These are phyloP conservation scores for Oncorhynchus nerka DNA, from an alignment of 2,113 vertebrate genomes.

Conservation along the genomic window DNA sequence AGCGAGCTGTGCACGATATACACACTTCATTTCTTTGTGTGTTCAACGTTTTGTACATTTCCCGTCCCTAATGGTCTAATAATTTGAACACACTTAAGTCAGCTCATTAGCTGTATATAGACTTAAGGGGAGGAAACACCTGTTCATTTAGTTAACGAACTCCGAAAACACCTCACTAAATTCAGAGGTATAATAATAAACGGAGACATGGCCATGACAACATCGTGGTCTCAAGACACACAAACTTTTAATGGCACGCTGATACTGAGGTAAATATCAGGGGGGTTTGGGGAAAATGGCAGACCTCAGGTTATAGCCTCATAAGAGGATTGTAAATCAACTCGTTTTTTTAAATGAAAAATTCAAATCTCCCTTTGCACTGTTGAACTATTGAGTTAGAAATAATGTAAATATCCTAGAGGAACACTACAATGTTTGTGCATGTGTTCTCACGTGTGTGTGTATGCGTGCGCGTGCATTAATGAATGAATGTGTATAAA, in stretches of 20 bases:
- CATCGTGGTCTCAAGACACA: slow-evolving; percentile 48
- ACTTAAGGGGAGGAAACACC: slow-evolving; percentile 67
- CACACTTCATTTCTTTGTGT: slow-evolving; percentile 63
- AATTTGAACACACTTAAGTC: slow-evolving; percentile 69
- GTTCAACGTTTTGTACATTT: slow-evolving; percentile 63
- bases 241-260: slow-evolving; percentile 54
- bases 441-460: slow-evolving; percentile 22
- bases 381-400: slow-evolving; percentile 28
- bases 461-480: background rate
- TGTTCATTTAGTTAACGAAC: slow-evolving; percentile 69
- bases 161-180: slow-evolving; percentile 49
- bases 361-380: slow-evolving; percentile 48
- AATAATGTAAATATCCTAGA: slow-evolving; percentile 52
- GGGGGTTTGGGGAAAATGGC: slow-evolving; percentile 48
- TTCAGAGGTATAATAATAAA: slow-evolving; percentile 65
- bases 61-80: slow-evolving; percentile 72
- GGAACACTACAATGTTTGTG: slow-evolving; percentile 56
- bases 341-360: slow-evolving; percentile 38
- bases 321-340: slow-evolving; percentile 59
- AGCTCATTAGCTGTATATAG: slow-evolving; percentile 66
- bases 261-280: slow-evolving; percentile 58
- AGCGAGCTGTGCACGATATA: slow-evolving; percentile 36
- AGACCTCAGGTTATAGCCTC: slow-evolving; percentile 33
- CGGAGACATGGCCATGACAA: slow-evolving; percentile 27
- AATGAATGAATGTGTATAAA: background rate